Evolutionary conservation across 2,797 vertebrate genomes (phyloP).

Genomic region (Bradypodion ventrale): DNA sequence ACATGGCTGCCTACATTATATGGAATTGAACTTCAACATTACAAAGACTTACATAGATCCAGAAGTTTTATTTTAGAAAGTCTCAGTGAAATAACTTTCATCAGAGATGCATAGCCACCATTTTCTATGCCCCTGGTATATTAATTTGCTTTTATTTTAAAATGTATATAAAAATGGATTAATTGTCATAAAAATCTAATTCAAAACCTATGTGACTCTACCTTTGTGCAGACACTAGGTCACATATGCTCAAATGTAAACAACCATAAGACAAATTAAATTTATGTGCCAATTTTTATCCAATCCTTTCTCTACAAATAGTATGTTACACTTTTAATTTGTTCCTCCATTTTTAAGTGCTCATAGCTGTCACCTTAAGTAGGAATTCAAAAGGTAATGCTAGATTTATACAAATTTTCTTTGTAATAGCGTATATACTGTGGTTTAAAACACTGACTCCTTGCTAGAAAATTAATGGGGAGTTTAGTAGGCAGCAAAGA

Average conservation of each 20-base stretch:
- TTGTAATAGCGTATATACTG: not conserved
- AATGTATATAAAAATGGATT: not conserved
- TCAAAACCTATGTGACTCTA: not conserved
- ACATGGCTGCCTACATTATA: not conserved
- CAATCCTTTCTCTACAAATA: slow-evolving; percentile 8
- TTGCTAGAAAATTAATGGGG: not conserved
- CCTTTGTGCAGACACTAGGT: not conserved
- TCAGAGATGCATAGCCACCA: not conserved
- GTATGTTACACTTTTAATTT: not conserved
- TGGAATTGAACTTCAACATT: not conserved
- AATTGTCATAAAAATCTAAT: not conserved
- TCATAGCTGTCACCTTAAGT: not conserved
- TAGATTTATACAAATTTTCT: not conserved
- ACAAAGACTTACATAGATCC: not conserved
- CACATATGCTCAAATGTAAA: not conserved
- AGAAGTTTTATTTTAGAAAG: not conserved
- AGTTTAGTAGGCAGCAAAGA: slow-evolving; percentile 11
- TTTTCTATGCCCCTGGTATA: not conserved
- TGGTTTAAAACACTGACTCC: slow-evolving; percentile 23
- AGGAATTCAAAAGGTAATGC: not conserved
- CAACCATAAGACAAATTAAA: not conserved
- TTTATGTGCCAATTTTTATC: not conserved
- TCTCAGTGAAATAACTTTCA: not conserved
- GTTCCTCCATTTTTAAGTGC: not conserved
- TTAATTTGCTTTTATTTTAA: not conserved